Evolutionary conservation across 2,113 vertebrate genomes (phyloP).

Genomic region (Psophia crepitans): DNA sequence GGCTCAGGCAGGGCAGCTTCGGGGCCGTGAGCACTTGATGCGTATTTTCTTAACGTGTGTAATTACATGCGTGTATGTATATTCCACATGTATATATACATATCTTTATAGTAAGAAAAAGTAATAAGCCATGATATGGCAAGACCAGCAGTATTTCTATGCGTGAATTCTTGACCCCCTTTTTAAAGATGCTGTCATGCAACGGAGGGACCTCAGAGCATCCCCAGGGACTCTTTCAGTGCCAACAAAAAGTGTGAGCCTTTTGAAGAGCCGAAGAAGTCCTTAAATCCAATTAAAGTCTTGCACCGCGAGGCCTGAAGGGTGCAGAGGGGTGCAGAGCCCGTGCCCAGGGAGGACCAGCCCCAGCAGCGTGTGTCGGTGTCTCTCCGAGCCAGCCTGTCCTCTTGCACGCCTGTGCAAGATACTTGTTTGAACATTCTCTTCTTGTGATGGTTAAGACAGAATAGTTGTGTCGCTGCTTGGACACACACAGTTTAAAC

Average conservation of each 20-base stretch:
- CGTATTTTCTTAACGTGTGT: not conserved
- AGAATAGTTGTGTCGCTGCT: not conserved
- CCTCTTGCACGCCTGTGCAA: accelerated
- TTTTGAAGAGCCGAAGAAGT: not conserved
- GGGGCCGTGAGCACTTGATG: not conserved
- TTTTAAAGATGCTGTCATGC: not conserved
- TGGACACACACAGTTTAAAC: not conserved
- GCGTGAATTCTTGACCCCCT: not conserved
- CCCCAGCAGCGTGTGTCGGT: accelerated
- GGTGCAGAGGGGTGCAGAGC: not conserved
- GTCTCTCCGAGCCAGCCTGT: not conserved
- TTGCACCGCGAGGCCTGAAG: not conserved
- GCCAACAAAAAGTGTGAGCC: accelerated
- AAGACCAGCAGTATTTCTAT: not conserved
- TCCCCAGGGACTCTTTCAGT: not conserved
- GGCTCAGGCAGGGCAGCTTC: not conserved
- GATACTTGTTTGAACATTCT: not conserved
- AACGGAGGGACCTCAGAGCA: not conserved
- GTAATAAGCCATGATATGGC: not conserved
- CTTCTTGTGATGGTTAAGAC: not conserved
- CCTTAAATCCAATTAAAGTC: not conserved
- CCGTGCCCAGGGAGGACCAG: accelerated
- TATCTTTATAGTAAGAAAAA: not conserved
- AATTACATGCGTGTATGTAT: not conserved
- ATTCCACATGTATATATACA: no score